A percentile compares a stretch with the other conserved stretches of the same genome.
These are phyloP conservation scores for Scaeva pyrastri DNA, from an alignment of 2,888 invertebrate species.

Conservation along the genomic window DNA sequence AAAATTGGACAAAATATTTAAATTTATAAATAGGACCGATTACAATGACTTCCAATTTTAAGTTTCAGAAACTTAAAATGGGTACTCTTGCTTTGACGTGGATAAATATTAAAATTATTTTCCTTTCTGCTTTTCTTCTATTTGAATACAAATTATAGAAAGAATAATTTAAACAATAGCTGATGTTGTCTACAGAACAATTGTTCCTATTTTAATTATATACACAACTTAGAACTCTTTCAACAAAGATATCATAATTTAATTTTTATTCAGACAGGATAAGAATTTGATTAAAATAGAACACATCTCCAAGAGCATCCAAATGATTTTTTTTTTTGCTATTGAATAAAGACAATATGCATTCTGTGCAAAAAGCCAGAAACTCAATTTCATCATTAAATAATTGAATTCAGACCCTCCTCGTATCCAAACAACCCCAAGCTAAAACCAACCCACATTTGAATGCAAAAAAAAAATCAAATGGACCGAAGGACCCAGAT, in stretches of 20 bases:
- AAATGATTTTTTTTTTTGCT: not conserved
- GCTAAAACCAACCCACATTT: not conserved
- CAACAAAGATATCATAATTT: not conserved
- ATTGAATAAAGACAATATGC: not conserved
- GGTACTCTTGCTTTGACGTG: not conserved
- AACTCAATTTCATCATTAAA: slow-evolving; percentile 2
- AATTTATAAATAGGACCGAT: too few species aligned
- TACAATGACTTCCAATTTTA: too few species aligned
- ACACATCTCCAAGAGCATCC: not conserved
- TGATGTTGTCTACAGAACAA: too few species aligned
- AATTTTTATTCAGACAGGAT: not conserved
- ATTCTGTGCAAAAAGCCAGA: not conserved
- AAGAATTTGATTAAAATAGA: not conserved
- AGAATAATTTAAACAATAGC: too few species aligned
- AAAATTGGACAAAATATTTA: too few species aligned
- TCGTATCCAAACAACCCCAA: not conserved
- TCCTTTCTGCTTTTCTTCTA: not conserved
- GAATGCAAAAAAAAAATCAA: slow-evolving; percentile 5
- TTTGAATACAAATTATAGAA: too few species aligned
- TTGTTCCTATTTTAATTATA: not conserved
- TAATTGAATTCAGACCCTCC: not conserved
- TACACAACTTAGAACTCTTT: not conserved
- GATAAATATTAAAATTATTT: slow-evolving; percentile 1
- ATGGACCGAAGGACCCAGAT: not conserved
- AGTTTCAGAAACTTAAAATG: too few species aligned